Base-by-base conservation (phyloP, 1,140 invertebrate species). In the Drosophila watanabei region DNA sequence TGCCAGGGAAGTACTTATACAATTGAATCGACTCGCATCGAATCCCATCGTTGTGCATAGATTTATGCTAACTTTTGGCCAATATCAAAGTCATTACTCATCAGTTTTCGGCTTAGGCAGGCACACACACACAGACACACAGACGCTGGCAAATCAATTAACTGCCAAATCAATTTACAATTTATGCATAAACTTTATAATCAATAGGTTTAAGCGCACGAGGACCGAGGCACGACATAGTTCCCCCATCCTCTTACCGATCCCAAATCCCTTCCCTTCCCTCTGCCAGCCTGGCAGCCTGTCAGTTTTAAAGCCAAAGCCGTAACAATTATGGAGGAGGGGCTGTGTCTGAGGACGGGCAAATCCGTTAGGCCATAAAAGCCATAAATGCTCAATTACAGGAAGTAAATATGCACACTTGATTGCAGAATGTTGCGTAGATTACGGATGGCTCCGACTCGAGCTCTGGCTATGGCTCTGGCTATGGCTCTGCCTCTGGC, bases 381-480 rank as follows among this genome's bases (percentile, higher is more conserved):
- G 86, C 85, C 88, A 89, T 89, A 89, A 89, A 89, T 89, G 86
- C 85, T 89, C 85, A 89, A 89, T 89, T 89, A 89, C 86, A 89
- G 85, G 85, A 89, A 89, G 85, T 89, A 90, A 89, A 89, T 88
- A 88, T 88, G 85, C 85, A 88, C 85, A 88, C 85, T 89, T 85
- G 85, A 85, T 90, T 79, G 85, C 85, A 85, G 86, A 89, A 90
- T 85, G 82, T 86, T 89, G 85, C 86, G 82, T 89, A 89, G 86
- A 89, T 79, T 75, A 75, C 39, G 60, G 30, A 60, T 66, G 71
- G 52, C 52, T 52, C 18, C 9, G 32, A 32, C 52, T 48, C 59
- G 18, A 9, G 48, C 48, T 24, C 20, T 32, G 45, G 32, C 46
- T 56, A 13, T 32, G 51, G 45, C 32, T 65, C 24, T 5, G 35